These are phyloP conservation scores for Oxystoma pomonae DNA, from an alignment of 2,888 invertebrate species.

Conservation along the genomic window DNA sequence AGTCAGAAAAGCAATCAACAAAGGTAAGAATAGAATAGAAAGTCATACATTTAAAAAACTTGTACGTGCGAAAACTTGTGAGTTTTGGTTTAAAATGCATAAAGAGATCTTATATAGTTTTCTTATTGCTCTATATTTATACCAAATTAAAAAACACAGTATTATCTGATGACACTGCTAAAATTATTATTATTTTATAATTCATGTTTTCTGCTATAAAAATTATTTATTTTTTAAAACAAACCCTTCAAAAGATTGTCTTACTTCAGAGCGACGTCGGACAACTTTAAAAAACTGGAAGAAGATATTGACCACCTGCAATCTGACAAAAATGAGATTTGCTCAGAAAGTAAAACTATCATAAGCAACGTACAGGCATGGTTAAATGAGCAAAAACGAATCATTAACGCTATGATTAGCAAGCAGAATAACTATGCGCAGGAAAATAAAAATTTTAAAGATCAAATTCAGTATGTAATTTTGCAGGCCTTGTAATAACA, in stretches of 20 bases:
- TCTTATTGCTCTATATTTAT: too few relatives aligned
- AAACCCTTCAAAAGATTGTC: too few relatives aligned
- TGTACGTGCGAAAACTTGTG: too few relatives aligned
- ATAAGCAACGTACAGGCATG: conserved; percentile 42
- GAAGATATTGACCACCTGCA: conserved; percentile 38
- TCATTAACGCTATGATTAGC: conserved; percentile 32
- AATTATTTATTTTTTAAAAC: too few relatives aligned
- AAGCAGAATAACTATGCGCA: conserved; percentile 24
- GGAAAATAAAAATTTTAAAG: conserved; percentile 32
- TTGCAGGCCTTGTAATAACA: too few relatives aligned
- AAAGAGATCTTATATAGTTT: too few relatives aligned
- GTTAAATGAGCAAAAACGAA: conserved; percentile 44
- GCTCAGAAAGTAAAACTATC: conserved; percentile 42
- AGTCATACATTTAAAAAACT: too few relatives aligned
- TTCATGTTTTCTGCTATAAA: too few relatives aligned
- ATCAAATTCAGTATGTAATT: neutral
- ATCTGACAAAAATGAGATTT: conserved; percentile 40
- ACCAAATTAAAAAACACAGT: too few relatives aligned
- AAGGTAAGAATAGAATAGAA: conserved; percentile 24
- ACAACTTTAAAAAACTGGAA: conserved; percentile 38
- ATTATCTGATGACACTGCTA: too few relatives aligned
- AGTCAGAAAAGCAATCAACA: conserved; percentile 29
- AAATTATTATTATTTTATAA: too few relatives aligned
- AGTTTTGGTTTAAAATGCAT: too few relatives aligned
- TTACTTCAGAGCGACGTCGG: conserved; percentile 24